phyloP scores from a whole-genome alignment of 2,797 vertebrate species.

The Acanthurus lineatus region DNA sequence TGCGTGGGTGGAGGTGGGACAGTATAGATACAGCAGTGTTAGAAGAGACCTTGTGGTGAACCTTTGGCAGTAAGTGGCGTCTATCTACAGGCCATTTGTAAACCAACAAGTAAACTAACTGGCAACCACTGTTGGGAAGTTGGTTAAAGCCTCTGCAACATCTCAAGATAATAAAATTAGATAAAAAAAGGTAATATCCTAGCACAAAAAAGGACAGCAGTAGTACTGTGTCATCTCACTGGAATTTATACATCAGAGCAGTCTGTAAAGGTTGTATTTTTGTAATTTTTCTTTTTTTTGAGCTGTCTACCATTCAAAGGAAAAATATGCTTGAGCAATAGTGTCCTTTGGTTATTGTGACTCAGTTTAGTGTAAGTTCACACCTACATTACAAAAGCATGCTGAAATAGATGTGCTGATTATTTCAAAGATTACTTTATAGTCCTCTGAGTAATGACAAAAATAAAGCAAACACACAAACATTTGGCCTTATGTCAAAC shows the following conservation, averaged over 20 bases:
- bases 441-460: constrained; percentile 4
- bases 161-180: background rate
- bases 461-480: constrained; percentile 37
- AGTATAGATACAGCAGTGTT: constrained; percentile 16
- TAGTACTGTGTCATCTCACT: background rate
- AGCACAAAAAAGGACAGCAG: constrained; percentile 21
- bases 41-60: constrained; percentile 22
- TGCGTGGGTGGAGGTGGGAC: constrained; percentile 25
- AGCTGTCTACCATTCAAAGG: too few species aligned
- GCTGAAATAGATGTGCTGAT: constrained; percentile 13
- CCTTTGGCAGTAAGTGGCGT: constrained; percentile 25
- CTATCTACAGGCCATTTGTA: constrained; percentile 28
- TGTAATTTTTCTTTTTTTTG: too few species aligned
- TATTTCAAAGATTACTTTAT: constrained; percentile 14
- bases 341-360: constrained; percentile 13
- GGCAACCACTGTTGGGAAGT: background rate
- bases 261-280: constrained; percentile 12
- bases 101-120: constrained; percentile 6
- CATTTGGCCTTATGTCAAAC: constrained; percentile 52
- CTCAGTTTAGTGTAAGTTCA: background rate
- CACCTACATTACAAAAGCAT: background rate
- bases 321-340: constrained; percentile 18
- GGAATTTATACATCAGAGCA: constrained; percentile 22
- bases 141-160: constrained; percentile 17
- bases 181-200: constrained; percentile 9